Conservation (phyloP, 2,113 vertebrate species). For the Barbus barbus region DNA sequence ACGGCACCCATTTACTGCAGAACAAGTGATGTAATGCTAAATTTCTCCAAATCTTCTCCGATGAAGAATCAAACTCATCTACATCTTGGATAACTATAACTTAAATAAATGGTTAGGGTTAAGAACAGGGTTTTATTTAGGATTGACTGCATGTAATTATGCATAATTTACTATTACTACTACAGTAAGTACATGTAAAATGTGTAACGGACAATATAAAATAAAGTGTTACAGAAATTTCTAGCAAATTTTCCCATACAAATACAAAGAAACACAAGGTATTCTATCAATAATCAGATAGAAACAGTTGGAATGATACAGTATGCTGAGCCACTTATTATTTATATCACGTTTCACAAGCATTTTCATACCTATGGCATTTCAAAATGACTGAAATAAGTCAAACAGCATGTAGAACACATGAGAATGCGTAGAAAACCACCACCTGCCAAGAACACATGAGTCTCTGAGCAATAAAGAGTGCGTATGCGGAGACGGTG, state of each 20-base stretch:
- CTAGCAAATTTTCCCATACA: neutral
- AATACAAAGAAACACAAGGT: neutral
- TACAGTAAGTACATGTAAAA: too few relatives aligned
- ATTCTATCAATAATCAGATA: neutral
- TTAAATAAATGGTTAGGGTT: too few relatives aligned
- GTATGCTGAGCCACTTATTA: neutral
- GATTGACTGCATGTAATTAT: too few relatives aligned
- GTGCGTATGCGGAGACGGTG: neutral
- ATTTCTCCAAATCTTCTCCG: neutral
- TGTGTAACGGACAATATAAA: too few relatives aligned
- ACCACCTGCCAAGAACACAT: conserved; percentile 13
- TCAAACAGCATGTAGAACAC: neutral
- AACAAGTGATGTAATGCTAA: neutral
- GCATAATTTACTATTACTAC: too few relatives aligned
- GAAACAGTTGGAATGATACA: neutral
- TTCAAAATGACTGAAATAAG: conserved; percentile 10
- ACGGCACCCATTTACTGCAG: neutral
- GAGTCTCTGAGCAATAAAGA: conserved; percentile 12
- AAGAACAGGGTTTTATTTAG: too few relatives aligned
- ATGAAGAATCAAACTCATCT: neutral
- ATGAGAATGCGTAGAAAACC: conserved; percentile 7
- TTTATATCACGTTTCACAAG: neutral
- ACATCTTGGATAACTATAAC: neutral
- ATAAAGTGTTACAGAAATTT: too few relatives aligned
- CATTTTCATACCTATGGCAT: neutral